Percentiles rank a stretch among this genome's conserved stretches.
Conservation (phyloP, 2,113 vertebrate genomes). For the Ochotona princeps region DNA sequence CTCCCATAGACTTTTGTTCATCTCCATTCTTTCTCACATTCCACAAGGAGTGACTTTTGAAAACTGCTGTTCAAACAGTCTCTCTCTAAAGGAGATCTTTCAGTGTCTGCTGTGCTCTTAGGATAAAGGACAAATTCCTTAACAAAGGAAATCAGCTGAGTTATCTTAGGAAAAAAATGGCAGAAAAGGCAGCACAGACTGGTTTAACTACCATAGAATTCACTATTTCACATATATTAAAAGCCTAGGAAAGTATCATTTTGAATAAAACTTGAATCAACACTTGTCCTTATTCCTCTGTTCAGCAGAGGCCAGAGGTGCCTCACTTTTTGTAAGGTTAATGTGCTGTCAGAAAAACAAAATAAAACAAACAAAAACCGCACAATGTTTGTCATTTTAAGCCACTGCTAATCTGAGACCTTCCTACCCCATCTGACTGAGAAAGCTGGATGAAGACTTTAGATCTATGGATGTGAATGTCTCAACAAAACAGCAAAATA, state of each 20-base stretch:
- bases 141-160: neutral
- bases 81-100: neutral
- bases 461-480: fast-evolving
- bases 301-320: neutral
- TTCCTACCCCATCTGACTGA: neutral
- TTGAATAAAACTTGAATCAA: neutral
- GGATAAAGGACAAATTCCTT: neutral
- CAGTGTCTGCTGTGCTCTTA: neutral
- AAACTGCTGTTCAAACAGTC: neutral
- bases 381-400: neutral
- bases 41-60: neutral
- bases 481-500: neutral
- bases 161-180: neutral
- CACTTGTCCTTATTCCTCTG: neutral
- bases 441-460: neutral
- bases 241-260: neutral
- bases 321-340: neutral
- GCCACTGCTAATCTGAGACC: neutral
- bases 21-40: neutral
- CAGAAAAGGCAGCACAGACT: neutral
- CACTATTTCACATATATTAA: neutral
- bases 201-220: neutral
- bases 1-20: neutral
- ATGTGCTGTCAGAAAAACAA: neutral
- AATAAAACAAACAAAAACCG: too few species aligned